Evolutionary conservation across 2,113 vertebrate genomes (phyloP).

Genomic region (Neolamprologus falcicula): DNA sequence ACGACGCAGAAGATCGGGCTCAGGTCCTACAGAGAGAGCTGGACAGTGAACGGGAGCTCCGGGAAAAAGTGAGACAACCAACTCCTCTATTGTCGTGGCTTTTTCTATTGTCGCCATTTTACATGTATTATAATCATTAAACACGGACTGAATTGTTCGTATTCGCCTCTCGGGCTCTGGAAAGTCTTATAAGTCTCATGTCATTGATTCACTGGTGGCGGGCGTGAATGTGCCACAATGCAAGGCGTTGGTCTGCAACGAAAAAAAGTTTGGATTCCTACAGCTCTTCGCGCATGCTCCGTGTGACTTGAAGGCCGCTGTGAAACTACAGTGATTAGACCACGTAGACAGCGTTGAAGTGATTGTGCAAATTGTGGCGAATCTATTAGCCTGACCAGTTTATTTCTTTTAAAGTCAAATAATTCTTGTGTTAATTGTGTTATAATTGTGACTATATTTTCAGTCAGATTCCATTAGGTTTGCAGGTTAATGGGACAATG

Average conservation of each 20-base stretch:
- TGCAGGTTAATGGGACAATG: neutral
- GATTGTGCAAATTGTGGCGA: neutral
- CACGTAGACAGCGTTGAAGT: conserved; percentile 23
- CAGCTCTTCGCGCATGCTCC: conserved; percentile 48
- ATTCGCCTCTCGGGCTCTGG: neutral
- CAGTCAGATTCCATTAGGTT: neutral
- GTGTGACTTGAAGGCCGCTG: conserved; percentile 8
- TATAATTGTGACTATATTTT: neutral
- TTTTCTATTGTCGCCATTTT: neutral
- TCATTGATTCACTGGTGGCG: conserved; percentile 55
- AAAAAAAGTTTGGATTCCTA: conserved; percentile 52
- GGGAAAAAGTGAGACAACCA: conserved; percentile 87
- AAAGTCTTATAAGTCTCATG: neutral
- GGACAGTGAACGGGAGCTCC: conserved; percentile 88
- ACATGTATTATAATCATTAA: neutral
- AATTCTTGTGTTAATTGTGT: neutral
- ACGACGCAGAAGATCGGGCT: conserved; percentile 90
- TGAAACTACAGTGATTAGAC: conserved; percentile 4
- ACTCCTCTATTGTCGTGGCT: neutral
- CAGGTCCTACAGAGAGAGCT: conserved; percentile 85
- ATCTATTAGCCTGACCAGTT: neutral
- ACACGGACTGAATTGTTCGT: fast-evolving
- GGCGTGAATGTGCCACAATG: conserved; percentile 57
- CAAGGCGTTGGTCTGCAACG: conserved; percentile 65
- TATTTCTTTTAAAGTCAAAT: neutral